Percentiles rank a stretch among this genome's conserved stretches.
Evolutionary conservation across 2,797 vertebrate species (phyloP).

Genomic region (Cygnus olor): DNA sequence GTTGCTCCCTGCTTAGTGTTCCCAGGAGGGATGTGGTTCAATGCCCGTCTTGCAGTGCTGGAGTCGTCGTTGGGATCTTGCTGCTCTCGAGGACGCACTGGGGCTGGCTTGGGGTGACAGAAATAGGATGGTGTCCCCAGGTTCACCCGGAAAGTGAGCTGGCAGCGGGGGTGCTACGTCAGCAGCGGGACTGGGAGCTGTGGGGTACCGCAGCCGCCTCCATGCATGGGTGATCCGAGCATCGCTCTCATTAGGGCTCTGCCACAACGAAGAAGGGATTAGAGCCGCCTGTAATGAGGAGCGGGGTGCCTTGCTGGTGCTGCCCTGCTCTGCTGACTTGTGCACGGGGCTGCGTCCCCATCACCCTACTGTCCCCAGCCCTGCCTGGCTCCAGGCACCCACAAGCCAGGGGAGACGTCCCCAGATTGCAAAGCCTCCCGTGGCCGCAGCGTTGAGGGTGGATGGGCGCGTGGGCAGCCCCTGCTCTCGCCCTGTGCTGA

Average conservation of each 20-base stretch:
- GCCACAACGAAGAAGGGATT: neutral
- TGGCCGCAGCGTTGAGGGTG: neutral
- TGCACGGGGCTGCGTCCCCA: neutral
- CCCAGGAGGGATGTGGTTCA: neutral
- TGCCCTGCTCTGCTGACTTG: neutral
- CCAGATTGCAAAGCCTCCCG: neutral
- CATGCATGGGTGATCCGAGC: neutral
- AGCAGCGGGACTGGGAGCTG: neutral
- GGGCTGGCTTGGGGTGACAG: neutral
- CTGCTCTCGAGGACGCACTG: rapidly evolving
- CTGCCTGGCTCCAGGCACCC: neutral
- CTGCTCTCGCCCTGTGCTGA: neutral
- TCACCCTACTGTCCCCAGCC: neutral
- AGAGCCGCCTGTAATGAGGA: neutral
- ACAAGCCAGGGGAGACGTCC: neutral
- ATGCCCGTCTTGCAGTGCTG: neutral
- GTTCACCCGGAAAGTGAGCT: neutral
- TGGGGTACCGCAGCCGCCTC: neutral
- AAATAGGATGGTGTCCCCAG: neutral
- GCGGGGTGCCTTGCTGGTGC: neutral
- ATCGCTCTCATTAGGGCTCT: neutral
- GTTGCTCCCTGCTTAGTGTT: neutral
- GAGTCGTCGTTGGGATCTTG: neutral
- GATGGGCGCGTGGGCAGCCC: rapidly evolving
- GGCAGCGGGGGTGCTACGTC: neutral